These are phyloP conservation scores for Argyrosomus japonicus DNA, from an alignment of 2,113 vertebrate genomes.

Conservation along the genomic window DNA sequence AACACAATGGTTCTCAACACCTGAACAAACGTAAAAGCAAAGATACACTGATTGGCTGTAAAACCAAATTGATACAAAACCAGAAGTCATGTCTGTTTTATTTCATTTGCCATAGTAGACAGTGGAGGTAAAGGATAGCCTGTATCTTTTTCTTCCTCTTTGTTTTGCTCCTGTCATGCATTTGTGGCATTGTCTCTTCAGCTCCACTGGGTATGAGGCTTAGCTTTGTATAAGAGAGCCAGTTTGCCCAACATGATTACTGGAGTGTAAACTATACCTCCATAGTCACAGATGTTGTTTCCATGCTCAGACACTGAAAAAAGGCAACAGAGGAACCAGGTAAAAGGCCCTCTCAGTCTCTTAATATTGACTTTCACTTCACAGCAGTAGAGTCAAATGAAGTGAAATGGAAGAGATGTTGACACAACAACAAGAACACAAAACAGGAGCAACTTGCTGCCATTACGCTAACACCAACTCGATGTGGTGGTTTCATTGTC, in stretches of 20 bases:
- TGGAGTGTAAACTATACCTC: slow-evolving; percentile 22
- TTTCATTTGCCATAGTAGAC: no score
- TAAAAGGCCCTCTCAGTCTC: background rate
- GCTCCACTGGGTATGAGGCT: slow-evolving; percentile 18
- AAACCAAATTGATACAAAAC: background rate
- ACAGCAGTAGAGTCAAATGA: slow-evolving; percentile 26
- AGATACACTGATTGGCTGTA: background rate
- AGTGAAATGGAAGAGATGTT: slow-evolving; percentile 16
- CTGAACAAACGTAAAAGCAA: background rate
- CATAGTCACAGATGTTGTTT: slow-evolving; percentile 18
- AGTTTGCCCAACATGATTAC: slow-evolving; percentile 27
- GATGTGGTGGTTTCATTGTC: slow-evolving; percentile 6
- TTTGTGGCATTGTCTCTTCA: background rate
- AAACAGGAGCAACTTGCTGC: slow-evolving; percentile 8
- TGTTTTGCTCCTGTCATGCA: slow-evolving; percentile 4
- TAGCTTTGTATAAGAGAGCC: slow-evolving; percentile 3
- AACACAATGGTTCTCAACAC: background rate
- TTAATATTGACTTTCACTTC: slow-evolving; percentile 27
- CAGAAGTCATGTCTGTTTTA: background rate
- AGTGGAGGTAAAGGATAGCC: background rate
- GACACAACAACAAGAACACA: slow-evolving; percentile 11
- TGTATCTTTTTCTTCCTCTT: slow-evolving; percentile 7
- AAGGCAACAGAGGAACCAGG: background rate
- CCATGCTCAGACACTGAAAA: slow-evolving; percentile 36
- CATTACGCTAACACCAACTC: background rate